These are phyloP conservation scores for Sepiola atlantica DNA, from an alignment of 2,888 invertebrate species.

Conservation along the genomic window DNA sequence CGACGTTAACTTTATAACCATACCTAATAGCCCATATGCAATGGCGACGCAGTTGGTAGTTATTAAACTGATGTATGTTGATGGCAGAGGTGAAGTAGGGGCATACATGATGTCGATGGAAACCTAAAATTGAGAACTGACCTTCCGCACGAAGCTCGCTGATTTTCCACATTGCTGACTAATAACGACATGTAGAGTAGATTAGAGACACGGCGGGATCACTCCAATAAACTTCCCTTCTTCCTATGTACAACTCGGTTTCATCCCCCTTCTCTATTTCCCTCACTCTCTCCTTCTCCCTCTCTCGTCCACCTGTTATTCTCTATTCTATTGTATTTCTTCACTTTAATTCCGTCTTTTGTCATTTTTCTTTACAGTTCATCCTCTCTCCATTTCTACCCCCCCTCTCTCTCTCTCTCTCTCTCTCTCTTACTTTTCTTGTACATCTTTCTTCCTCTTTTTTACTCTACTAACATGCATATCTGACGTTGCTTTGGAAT, in stretches of 20 bases:
- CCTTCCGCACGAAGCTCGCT: not conserved
- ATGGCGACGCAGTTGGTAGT: not conserved
- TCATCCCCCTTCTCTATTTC: not conserved
- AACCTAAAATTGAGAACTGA: not conserved
- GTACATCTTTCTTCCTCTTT: not conserved
- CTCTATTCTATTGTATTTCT: not conserved
- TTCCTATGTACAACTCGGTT: not conserved
- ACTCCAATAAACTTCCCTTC: not conserved
- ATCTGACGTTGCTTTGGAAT: not conserved
- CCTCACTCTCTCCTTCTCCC: not conserved
- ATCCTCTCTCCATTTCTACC: not conserved
- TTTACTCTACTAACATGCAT: too few relatives aligned
- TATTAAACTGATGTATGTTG: constrained; percentile 22
- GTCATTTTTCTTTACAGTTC: not conserved
- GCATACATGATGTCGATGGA: not conserved
- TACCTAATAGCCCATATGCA: not conserved
- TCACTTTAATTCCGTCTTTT: too few relatives aligned
- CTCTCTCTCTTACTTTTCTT: not conserved
- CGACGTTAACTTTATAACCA: constrained; percentile 12
- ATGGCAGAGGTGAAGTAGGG: not conserved
- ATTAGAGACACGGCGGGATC: not conserved
- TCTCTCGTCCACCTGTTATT: not conserved
- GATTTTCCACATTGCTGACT: not conserved
- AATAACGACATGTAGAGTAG: constrained; percentile 13
- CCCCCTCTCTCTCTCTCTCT: not conserved